These are phyloP conservation scores for Siniperca chuatsi DNA, from an alignment of 2,113 vertebrate species.

Conservation along the genomic window DNA sequence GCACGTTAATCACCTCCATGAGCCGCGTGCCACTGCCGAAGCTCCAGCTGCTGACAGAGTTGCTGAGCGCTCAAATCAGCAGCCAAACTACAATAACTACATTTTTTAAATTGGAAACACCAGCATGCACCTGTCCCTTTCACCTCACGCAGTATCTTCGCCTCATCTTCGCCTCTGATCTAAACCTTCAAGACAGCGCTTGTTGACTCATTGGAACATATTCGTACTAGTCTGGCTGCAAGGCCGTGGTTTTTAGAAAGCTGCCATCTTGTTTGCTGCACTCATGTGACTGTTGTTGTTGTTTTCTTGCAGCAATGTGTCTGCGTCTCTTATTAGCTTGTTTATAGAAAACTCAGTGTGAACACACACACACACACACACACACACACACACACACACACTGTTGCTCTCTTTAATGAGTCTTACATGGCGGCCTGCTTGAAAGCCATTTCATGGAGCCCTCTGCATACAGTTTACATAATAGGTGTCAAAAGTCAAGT, in stretches of 20 bases:
- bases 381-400: conserved; percentile 3
- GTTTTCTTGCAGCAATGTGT: not conserved
- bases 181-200: no score
- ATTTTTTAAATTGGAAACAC: no score
- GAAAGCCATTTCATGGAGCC: conserved; percentile 9
- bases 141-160: no score
- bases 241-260: not conserved
- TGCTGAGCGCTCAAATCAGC: no score
- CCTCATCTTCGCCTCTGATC: no score
- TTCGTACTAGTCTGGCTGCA: no score
- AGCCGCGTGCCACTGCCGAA: no score
- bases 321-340: not conserved
- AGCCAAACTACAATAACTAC: no score
- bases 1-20: no score
- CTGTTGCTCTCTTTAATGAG: not conserved
- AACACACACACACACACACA: conserved; percentile 5
- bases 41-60: no score
- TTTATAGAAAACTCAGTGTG: not conserved
- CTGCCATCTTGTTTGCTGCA: not conserved
- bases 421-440: not conserved
- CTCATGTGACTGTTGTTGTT: not conserved
- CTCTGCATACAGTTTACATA: conserved; percentile 9
- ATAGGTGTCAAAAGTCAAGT: conserved; percentile 8
- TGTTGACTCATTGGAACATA: no score
- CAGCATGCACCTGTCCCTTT: no score